Percentiles rank a stretch among this genome's conserved stretches.
These are phyloP conservation scores for Orestias chungarensis DNA, from an alignment of 2,797 vertebrate species.

Conservation along the genomic window DNA sequence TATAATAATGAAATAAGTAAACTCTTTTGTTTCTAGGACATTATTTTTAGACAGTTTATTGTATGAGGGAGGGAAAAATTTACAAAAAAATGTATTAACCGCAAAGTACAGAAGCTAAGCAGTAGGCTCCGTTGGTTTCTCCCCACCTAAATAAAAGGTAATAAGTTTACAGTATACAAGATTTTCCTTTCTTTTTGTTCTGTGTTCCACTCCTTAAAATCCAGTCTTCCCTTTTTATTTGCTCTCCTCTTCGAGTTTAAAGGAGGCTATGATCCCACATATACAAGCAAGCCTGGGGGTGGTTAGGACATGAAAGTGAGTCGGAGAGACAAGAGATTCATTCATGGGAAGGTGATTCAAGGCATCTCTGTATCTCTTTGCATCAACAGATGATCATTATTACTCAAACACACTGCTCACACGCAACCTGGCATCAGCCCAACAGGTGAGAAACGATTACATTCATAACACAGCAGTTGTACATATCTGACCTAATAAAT, in stretches of 20 bases:
- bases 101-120: background rate
- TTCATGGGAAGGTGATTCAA: conserved; percentile 81
- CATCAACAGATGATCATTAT: conserved; percentile 78
- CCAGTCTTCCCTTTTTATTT: conserved; percentile 67
- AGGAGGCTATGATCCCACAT: conserved; percentile 64
- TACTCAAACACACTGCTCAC: conserved; percentile 78
- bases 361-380: conserved; percentile 73
- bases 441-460: conserved; percentile 54
- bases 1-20: background rate
- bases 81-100: background rate
- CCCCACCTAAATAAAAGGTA: background rate
- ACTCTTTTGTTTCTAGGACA: background rate
- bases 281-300: conserved; percentile 80
- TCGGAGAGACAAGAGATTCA: conserved; percentile 80
- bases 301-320: conserved; percentile 79
- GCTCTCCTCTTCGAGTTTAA: conserved; percentile 6
- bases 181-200: background rate
- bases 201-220: conserved; percentile 40
- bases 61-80: background rate
- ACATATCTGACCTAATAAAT: conserved; percentile 24
- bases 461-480: conserved; percentile 15
- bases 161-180: background rate
- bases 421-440: conserved; percentile 69
- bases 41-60: background rate
- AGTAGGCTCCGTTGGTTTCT: background rate